Conservation (phyloP, 1,140 invertebrate species). For the Maniola jurtina region DNA sequence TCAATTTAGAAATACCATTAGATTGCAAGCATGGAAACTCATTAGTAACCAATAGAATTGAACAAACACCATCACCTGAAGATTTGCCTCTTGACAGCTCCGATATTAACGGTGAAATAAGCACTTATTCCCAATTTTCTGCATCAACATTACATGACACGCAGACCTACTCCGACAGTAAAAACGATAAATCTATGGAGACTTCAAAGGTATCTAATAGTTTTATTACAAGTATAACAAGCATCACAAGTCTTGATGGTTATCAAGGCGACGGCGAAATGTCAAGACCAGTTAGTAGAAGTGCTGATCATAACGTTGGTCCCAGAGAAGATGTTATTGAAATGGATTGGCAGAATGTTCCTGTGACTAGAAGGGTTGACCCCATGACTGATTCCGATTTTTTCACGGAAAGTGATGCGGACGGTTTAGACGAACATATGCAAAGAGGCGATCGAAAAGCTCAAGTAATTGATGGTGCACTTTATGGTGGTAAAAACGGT, state of each 20-base stretch:
- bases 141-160: constrained; percentile 70
- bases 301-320: constrained; percentile 82
- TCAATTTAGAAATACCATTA: constrained; percentile 81
- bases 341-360: constrained; percentile 78
- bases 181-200: constrained; percentile 81
- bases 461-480: constrained; percentile 90
- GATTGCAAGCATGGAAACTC: constrained; percentile 69
- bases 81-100: constrained; percentile 87
- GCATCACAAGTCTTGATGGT: constrained; percentile 91
- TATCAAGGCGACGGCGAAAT: constrained; percentile 93
- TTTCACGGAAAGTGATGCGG: constrained; percentile 92
- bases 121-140: constrained; percentile 71
- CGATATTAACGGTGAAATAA: constrained; percentile 79
- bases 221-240: constrained; percentile 90
- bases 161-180: constrained; percentile 77
- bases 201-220: constrained; percentile 82
- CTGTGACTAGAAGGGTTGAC: constrained; percentile 82
- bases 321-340: constrained; percentile 70
- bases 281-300: constrained; percentile 87
- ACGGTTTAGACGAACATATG: constrained; percentile 86
- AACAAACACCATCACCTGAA: constrained; percentile 89
- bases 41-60: constrained; percentile 76
- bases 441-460: constrained; percentile 84
- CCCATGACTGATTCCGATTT: constrained; percentile 94
- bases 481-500: constrained; percentile 85